phyloP scores from a whole-genome alignment of 2,113 vertebrate species.

The Pomatostomus ruficeps region DNA sequence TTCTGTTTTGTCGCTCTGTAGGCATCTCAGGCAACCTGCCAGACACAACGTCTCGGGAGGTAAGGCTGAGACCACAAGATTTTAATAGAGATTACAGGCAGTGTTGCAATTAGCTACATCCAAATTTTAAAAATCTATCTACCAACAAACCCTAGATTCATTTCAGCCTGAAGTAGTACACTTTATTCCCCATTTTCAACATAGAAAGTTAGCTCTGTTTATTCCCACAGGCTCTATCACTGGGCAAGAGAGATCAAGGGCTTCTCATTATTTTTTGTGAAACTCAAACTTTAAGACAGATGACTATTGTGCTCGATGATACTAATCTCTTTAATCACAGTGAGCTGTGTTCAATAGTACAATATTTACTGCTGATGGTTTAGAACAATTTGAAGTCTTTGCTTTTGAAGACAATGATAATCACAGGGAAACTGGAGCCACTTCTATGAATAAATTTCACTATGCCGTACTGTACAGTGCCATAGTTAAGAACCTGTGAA shows the following conservation, averaged over 20 bases:
- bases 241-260: constrained; percentile 36
- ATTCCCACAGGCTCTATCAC: not conserved
- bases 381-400: constrained; percentile 59
- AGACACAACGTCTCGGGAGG: not conserved
- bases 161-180: not conserved
- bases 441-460: constrained; percentile 15
- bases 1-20: not conserved
- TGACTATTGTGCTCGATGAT: constrained; percentile 25
- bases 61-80: not conserved
- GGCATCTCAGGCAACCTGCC: not conserved
- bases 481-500: constrained; percentile 11
- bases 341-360: constrained; percentile 9
- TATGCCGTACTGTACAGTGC: not conserved
- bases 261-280: constrained; percentile 47
- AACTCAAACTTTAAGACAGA: constrained; percentile 32
- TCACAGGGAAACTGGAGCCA: not conserved
- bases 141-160: not conserved
- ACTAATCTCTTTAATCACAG: constrained; percentile 61
- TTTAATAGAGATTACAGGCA: not conserved
- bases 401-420: constrained; percentile 48
- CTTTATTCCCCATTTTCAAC: not conserved
- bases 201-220: constrained; percentile 11
- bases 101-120: not conserved
- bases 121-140: not conserved
- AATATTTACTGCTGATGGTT: constrained; percentile 57